Conservation (phyloP, 2,113 vertebrate genomes). For the Pygoscelis adeliae region DNA sequence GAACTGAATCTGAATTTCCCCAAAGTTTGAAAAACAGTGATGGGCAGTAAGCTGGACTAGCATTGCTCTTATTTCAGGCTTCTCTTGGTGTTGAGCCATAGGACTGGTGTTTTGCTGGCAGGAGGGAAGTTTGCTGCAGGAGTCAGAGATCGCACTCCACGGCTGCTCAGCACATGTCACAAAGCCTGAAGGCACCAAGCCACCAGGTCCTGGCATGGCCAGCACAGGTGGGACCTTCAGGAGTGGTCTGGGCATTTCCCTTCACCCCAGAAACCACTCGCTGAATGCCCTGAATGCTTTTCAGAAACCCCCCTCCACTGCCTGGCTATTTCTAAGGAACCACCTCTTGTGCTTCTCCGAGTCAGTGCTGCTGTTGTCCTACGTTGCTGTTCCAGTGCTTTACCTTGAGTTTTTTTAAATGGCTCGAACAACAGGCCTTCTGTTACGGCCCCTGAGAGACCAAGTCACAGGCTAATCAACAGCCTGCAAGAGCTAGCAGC, state of each 20-base stretch:
- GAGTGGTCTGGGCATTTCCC: not conserved
- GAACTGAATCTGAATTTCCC: not conserved
- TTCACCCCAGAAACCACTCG: accelerated
- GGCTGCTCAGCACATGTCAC: not conserved
- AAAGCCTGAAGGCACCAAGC: not conserved
- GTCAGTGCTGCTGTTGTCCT: not conserved
- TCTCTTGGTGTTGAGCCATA: not conserved
- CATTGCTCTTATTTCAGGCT: not conserved
- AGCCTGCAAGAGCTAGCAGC: not conserved
- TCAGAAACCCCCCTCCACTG: not conserved
- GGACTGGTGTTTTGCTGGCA: not conserved
- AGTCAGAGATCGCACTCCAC: accelerated
- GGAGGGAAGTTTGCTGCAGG: not conserved
- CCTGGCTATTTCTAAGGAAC: not conserved
- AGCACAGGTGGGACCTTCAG: not conserved
- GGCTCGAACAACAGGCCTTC: not conserved
- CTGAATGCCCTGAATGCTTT: not conserved
- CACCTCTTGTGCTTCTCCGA: not conserved
- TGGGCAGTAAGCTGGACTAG: not conserved
- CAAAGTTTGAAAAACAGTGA: not conserved
- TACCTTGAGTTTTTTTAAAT: not conserved
- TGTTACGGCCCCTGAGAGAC: not conserved
- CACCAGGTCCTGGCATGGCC: not conserved
- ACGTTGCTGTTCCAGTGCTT: not conserved
- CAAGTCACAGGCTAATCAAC: not conserved